A percentile compares a stretch with the other conserved stretches of the same genome.
Conservation (phyloP, 2,888 invertebrate genomes). For the Acanthosoma haemorrhoidale region DNA sequence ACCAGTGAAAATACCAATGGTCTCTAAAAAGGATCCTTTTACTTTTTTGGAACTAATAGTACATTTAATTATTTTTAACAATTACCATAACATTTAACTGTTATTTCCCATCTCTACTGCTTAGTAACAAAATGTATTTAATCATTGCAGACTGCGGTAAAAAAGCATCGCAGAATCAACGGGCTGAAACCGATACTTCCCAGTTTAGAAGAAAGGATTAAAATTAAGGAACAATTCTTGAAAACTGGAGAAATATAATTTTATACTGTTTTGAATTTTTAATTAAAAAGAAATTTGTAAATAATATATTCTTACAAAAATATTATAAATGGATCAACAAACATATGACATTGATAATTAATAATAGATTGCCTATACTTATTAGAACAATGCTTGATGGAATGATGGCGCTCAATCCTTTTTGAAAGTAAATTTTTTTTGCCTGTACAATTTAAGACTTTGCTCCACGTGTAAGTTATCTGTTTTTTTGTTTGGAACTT, state of each 20-base stretch:
- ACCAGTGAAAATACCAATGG: no score
- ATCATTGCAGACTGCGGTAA: constrained; percentile 45
- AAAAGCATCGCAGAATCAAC: constrained; percentile 54
- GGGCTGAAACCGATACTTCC: constrained; percentile 66
- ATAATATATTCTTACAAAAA: neutral
- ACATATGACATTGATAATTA: neutral
- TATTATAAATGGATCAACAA: neutral
- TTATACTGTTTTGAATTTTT: neutral
- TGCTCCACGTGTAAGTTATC: no score
- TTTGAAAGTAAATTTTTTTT: no score
- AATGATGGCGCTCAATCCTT: neutral
- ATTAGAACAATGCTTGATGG: neutral
- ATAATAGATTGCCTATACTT: neutral
- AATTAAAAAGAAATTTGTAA: neutral
- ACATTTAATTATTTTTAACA: no score
- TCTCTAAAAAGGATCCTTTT: no score
- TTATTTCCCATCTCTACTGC: no score
- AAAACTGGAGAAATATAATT: constrained; percentile 18
- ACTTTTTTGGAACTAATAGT: no score
- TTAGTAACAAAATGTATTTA: no score
- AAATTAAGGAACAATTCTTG: constrained; percentile 46
- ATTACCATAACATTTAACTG: no score
- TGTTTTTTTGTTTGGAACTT: no score
- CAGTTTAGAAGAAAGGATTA: constrained; percentile 60
- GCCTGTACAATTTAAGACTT: no score